Conservation (phyloP, 1,140 invertebrate species). For the Phocides pigmalion region DNA sequence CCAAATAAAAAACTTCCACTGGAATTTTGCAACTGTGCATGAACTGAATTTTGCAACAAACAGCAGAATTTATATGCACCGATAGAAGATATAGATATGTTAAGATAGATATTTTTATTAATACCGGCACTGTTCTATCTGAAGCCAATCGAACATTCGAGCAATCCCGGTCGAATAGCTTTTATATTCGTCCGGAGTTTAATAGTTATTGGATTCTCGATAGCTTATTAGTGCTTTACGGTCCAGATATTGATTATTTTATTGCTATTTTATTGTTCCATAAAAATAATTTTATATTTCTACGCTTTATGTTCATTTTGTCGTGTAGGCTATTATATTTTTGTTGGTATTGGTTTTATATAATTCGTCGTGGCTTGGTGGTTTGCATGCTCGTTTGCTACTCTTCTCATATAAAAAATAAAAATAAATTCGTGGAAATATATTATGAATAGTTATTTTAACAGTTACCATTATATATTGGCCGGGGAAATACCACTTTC, state of each 20-base stretch:
- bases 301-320: conserved; percentile 7
- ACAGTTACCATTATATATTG: no score
- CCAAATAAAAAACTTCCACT: no score
- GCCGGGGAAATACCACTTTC: no score
- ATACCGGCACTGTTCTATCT: neutral
- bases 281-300: conserved; percentile 22
- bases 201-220: conserved; percentile 25
- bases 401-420: no score
- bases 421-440: no score
- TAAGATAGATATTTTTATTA: neutral
- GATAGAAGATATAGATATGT: no score
- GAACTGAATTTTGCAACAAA: no score
- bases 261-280: conserved; percentile 20
- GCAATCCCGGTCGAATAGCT: conserved; percentile 11
- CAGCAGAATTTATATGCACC: no score
- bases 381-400: no score
- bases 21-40: no score
- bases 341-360: neutral
- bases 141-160: conserved; percentile 7
- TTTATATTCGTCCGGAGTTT: conserved; percentile 21
- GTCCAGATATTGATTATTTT: conserved; percentile 23
- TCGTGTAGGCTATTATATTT: neutral
- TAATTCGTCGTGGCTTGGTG: no score
- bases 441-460: no score
- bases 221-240: conserved; percentile 30